phyloP scores from a whole-genome alignment of 2,113 vertebrate species.

The Pygoscelis adeliae region DNA sequence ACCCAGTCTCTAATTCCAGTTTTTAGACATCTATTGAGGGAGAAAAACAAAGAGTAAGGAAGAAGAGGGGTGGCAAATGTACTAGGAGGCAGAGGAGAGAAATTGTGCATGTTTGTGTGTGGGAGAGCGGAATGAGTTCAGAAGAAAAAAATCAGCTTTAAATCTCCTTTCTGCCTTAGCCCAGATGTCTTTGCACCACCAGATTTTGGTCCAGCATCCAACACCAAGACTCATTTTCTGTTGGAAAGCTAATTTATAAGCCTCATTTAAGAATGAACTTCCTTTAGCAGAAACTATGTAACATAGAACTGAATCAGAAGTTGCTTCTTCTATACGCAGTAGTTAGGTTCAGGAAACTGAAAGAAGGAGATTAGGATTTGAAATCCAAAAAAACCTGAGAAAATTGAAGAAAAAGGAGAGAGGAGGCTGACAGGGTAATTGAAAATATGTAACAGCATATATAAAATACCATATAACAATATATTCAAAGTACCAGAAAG shows the following conservation, averaged over 20 bases:
- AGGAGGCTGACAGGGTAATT: neutral
- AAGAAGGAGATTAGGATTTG: neutral
- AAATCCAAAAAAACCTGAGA: neutral
- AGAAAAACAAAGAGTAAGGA: neutral
- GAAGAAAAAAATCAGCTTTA: constrained; percentile 9
- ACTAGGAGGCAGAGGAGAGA: constrained; percentile 11
- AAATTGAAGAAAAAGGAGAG: neutral
- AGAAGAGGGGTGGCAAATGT: neutral
- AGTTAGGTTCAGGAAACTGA: neutral
- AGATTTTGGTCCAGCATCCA: neutral
- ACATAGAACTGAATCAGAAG: neutral
- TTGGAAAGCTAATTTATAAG: neutral
- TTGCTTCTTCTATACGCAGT: neutral
- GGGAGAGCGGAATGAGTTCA: neutral
- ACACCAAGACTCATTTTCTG: neutral
- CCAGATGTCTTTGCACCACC: constrained; percentile 3
- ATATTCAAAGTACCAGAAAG: neutral
- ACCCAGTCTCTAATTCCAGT: neutral
- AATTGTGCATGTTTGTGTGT: neutral
- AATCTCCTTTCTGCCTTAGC: neutral
- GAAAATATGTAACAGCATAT: neutral
- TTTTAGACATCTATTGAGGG: constrained; percentile 7
- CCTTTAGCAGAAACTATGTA: neutral
- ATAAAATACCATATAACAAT: neutral
- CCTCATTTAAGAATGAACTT: neutral